Evolutionary conservation across 2,797 vertebrate species (phyloP), one percentile per base, ranked within the genome.

Genomic region (Gadopsis bispinosus): DNA sequence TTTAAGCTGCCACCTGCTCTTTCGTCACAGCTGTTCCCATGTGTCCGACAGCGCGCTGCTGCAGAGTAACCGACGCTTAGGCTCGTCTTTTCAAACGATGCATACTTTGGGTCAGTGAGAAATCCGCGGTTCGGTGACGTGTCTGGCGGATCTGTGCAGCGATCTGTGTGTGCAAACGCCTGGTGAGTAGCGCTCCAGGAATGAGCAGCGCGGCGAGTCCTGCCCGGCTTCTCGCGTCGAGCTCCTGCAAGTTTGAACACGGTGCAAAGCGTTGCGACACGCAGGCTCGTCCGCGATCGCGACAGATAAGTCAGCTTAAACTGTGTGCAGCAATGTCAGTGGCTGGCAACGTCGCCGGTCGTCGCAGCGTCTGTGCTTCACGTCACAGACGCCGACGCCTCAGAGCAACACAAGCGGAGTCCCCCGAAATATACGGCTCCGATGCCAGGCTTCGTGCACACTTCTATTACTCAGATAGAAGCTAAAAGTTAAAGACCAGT

Each of bases 241-340:
- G 64, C 48, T 73, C 66, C 48, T 72, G 71, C 94, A 88, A 79
- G 94, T 92, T 87, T 50, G 41, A 63, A 88, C 94, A 91, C 26
- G 93, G 79, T 59, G 53, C 26, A 4, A 72, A 45, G 31, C 20
- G 76, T 58, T 56, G 22, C 56, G 37, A 1, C 45, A 41, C 41
- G 61, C 13, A 12, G 35, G 43, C 67, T 61, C 64, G 29, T 2
- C 29, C 14, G 29, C 29, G 54, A 75, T 59, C 31, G 3, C 13
- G 19, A 41, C 26, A 35, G 60, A 77, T 31, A 35, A 20, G 22
- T 7, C 7, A 39, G 3, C 3, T 64, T 20, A 48, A 81, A 56
- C 2, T 19, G 16, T 55, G 35, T 29, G 16, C 2, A 19, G 6
- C 19, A 48, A 14, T 26, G 10, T 7, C 7, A 10, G 37, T 3